phyloP scores from a whole-genome alignment of 2,888 invertebrate genomes.

The Caenorhabditis becei region DNA sequence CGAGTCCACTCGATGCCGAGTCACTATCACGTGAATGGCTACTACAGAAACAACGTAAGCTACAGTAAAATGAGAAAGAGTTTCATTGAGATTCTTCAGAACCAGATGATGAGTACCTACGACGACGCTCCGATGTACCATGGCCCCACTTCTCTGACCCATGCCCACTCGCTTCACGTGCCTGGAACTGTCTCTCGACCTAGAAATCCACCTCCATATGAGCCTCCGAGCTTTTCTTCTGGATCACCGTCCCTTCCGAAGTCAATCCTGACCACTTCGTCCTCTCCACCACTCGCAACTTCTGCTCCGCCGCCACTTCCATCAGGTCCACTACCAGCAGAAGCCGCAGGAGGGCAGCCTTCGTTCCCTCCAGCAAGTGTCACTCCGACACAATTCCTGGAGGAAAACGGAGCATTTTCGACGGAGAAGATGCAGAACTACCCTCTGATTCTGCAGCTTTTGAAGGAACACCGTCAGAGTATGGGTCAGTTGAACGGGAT shows the following conservation, averaged over 20 bases:
- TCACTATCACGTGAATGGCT: constrained; percentile 68
- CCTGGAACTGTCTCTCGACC: constrained; percentile 49
- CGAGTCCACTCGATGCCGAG: constrained; percentile 76
- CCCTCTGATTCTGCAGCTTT: constrained; percentile 69
- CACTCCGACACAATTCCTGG: constrained; percentile 62
- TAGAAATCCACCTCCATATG: constrained; percentile 67
- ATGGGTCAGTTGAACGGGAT: constrained; percentile 35
- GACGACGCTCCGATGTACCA: constrained; percentile 27
- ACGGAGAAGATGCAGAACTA: constrained; percentile 65
- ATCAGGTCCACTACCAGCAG: constrained; percentile 66
- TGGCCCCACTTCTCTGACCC: constrained; percentile 38
- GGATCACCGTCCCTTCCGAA: constrained; percentile 5
- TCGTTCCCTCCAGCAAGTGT: constrained; percentile 71
- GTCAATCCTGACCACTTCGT: neutral
- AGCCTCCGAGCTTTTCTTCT: constrained; percentile 20
- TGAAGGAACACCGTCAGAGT: constrained; percentile 63
- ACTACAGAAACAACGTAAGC: constrained; percentile 57
- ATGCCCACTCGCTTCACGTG: constrained; percentile 64
- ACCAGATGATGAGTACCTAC: constrained; percentile 37
- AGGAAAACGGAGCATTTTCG: constrained; percentile 39
- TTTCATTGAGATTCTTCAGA: constrained; percentile 24
- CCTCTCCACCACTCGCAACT: constrained; percentile 35
- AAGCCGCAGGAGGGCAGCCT: constrained; percentile 66
- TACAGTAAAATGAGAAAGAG: neutral
- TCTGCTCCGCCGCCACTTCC: constrained; percentile 47